Base-by-base conservation (phyloP, 2,888 invertebrate genomes). In the Volucella bombylans region DNA sequence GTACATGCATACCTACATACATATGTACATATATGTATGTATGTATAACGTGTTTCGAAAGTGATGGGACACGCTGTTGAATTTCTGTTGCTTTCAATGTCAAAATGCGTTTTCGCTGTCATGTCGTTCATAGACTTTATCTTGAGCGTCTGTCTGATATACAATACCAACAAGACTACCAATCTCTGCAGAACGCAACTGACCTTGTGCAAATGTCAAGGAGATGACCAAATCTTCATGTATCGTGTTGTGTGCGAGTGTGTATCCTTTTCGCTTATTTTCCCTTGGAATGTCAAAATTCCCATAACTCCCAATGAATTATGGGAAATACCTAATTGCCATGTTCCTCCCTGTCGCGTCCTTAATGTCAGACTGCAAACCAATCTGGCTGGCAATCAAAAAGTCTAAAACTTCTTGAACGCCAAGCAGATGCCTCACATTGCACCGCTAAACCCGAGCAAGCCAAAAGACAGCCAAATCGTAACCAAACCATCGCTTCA, bases 291-390 rank as follows among this genome's bases (percentile, higher is more conserved):
- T 39, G 69, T 65, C 71, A 59, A 72, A 72, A 72, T 31, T 65
- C 71, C 50, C 64, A 79, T 79, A 79, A 67, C 68, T 74, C 52
- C 8, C 41, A 14, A 62, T 73, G 62, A 64, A 15, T 78, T 78
- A 71, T 71, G 49, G 38, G 38, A 41, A 78, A 41, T 71, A 23
- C 18, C 18, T 23, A 31, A 31, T 55, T 71, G 18, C 57, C 43
- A 59, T 57, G 41, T 55, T 61, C 31, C 31, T 31, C 31, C 31
- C 38, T 2, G 10, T 64, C 14, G 9, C n/a, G 4, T 23, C 39
- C 59, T 52, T n/a, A 39, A 54, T 61, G 61, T 54, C 68, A 68
- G 61, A 61, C 62, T 50, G 41, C 11, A 61, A 18, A 14, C 12
- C 38, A 41, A 55, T n/a, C 2, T n/a, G 41, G 10, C 15, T n/a